These are phyloP conservation scores for Physocephala rufipes DNA, from an alignment of 2,888 invertebrate species.

Conservation along the genomic window DNA sequence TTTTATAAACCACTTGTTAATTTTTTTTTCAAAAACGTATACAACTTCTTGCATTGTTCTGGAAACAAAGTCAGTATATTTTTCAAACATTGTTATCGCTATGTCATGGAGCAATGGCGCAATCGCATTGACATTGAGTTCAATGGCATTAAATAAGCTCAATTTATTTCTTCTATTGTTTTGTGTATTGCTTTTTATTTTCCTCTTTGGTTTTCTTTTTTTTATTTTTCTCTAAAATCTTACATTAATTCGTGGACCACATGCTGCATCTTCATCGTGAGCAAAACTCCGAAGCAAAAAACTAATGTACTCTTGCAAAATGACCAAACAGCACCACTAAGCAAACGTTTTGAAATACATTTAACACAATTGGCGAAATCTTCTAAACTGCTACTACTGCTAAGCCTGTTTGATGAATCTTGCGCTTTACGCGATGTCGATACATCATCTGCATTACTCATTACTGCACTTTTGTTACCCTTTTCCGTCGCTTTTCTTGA, in stretches of 20 bases:
- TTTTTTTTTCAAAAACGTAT: too few species aligned
- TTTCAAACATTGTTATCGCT: too few species aligned
- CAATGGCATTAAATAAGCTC: too few species aligned
- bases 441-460: constrained; percentile 5
- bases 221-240: neutral
- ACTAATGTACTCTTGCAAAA: constrained; percentile 50
- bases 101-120: too few species aligned
- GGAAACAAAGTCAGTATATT: too few species aligned
- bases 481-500: too few species aligned
- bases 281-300: constrained; percentile 52
- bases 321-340: constrained; percentile 45
- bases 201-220: too few species aligned
- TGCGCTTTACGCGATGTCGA: neutral
- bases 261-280: constrained; percentile 51
- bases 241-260: constrained; percentile 52
- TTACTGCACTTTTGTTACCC: constrained; percentile 11
- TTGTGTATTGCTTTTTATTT: too few species aligned
- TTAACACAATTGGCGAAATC: constrained; percentile 24
- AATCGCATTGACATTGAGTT: too few species aligned
- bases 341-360: constrained; percentile 33
- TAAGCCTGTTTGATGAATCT: neutral
- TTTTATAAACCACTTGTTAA: too few species aligned
- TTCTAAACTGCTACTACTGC: neutral
- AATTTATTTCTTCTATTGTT: too few species aligned
- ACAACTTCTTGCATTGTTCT: too few species aligned